These are phyloP conservation scores for Apamea epomidion DNA, from an alignment of 2,888 invertebrate species.

Conservation along the genomic window DNA sequence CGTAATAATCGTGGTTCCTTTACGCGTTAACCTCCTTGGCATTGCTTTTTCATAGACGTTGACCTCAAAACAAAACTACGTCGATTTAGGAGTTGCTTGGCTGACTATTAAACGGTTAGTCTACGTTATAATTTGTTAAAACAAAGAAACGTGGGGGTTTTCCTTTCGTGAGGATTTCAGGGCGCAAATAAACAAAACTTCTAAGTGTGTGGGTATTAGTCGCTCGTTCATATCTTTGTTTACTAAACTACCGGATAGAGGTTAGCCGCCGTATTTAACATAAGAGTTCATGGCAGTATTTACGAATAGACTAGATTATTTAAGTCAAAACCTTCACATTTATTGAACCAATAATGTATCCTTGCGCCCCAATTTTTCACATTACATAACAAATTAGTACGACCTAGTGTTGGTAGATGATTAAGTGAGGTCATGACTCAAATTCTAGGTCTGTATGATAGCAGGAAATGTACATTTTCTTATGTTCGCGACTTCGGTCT, in stretches of 20 bases:
- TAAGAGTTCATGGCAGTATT: conserved; percentile 34
- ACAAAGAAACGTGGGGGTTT: background rate
- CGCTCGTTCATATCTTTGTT: conserved; percentile 42
- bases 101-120: conserved; percentile 3
- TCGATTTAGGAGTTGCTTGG: conserved; percentile 34
- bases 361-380: conserved; percentile 48
- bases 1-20: conserved; percentile 46
- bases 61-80: conserved; percentile 60
- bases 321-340: conserved; percentile 44
- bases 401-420: conserved; percentile 75
- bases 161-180: background rate
- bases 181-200: conserved; percentile 2
- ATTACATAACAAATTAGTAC: conserved; percentile 62
- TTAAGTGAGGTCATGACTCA: conserved; percentile 79
- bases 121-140: conserved; percentile 7
- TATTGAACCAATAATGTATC: conserved; percentile 39
- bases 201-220: conserved; percentile 3
- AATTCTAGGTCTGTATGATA: conserved; percentile 76
- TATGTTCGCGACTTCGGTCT: conserved; percentile 69
- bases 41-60: conserved; percentile 59
- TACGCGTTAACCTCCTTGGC: conserved; percentile 65
- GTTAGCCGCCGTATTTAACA: conserved; percentile 22
- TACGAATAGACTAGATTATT: conserved; percentile 33
- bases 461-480: conserved; percentile 82
- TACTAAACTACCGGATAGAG: conserved; percentile 40